Percentiles rank a stretch among this genome's conserved stretches.
phyloP scores from a whole-genome alignment of 2,113 vertebrate genomes.

The Antechinus flavipes region DNA sequence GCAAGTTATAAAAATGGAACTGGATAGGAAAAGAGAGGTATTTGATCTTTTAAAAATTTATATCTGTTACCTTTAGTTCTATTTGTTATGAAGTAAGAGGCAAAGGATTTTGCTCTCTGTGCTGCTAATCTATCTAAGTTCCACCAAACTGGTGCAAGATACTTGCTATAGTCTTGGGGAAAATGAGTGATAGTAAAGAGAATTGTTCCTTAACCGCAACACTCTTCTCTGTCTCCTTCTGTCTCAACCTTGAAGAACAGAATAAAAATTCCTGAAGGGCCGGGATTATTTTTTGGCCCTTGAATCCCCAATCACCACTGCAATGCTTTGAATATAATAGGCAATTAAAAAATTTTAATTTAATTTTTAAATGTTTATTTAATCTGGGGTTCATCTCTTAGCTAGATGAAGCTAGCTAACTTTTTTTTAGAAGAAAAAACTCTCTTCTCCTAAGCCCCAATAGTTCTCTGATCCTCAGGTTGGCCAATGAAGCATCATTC shows the following conservation, averaged over 20 bases:
- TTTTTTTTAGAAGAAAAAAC: background rate
- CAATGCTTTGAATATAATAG: background rate
- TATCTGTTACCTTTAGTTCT: slow-evolving; percentile 30
- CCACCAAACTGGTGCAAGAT: background rate
- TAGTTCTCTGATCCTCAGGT: background rate
- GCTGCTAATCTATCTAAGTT: background rate
- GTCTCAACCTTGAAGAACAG: background rate
- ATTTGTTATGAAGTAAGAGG: slow-evolving; percentile 1
- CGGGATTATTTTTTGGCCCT: background rate
- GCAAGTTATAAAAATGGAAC: slow-evolving; percentile 23
- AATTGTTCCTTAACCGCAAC: background rate
- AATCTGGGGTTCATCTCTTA: background rate
- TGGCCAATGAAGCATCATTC: background rate
- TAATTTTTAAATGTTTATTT: background rate
- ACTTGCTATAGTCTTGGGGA: background rate
- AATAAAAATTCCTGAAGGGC: background rate
- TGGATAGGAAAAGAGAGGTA: slow-evolving; percentile 2
- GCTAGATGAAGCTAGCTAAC: background rate
- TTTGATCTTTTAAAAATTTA: background rate
- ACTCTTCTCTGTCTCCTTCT: background rate
- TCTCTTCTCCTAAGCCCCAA: background rate
- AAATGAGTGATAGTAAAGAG: background rate
- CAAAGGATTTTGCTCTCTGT: background rate
- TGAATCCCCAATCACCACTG: background rate
- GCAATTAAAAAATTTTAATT: background rate